These are phyloP conservation scores for Cynopterus sphinx DNA, from an alignment of 2,797 vertebrate species.

Conservation along the genomic window DNA sequence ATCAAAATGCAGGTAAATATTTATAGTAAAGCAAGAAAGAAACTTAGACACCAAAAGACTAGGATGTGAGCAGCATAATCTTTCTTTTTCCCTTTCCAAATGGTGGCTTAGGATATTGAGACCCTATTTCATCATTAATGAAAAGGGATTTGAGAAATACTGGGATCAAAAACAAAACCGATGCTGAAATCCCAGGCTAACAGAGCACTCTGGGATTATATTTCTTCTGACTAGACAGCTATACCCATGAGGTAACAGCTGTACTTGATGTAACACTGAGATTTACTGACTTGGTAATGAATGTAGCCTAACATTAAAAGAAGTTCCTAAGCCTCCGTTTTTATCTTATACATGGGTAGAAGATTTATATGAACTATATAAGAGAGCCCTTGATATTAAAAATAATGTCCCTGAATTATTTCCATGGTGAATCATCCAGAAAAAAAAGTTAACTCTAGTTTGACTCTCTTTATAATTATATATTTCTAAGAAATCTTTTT, in stretches of 20 bases:
- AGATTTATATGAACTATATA: not conserved
- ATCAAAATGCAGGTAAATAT: not conserved
- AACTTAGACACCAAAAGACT: not conserved
- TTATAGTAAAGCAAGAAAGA: conserved; percentile 21
- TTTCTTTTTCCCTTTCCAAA: conserved; percentile 70
- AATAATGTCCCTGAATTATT: not conserved
- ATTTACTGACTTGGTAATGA: conserved; percentile 60
- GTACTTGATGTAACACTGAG: conserved; percentile 21
- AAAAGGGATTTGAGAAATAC: conserved; percentile 80
- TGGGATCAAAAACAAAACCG: conserved; percentile 79
- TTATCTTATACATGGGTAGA: not conserved
- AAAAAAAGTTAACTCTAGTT: not conserved
- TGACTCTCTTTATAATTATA: not conserved
- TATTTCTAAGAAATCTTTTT: not conserved
- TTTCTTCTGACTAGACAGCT: conserved; percentile 72
- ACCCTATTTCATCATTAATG: conserved; percentile 81
- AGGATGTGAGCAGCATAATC: not conserved
- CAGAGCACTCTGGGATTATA: conserved; percentile 69
- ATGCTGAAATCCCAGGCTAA: conserved; percentile 68
- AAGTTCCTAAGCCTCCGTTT: not conserved
- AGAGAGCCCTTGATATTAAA: conserved; percentile 8
- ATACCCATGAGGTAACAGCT: conserved; percentile 63
- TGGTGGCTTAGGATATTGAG: conserved; percentile 78
- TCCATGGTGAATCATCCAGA: not conserved
- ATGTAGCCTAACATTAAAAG: not conserved